These are phyloP conservation scores for Tetragonula clypearis DNA, from an alignment of 1,140 invertebrate species.

Conservation along the genomic window DNA sequence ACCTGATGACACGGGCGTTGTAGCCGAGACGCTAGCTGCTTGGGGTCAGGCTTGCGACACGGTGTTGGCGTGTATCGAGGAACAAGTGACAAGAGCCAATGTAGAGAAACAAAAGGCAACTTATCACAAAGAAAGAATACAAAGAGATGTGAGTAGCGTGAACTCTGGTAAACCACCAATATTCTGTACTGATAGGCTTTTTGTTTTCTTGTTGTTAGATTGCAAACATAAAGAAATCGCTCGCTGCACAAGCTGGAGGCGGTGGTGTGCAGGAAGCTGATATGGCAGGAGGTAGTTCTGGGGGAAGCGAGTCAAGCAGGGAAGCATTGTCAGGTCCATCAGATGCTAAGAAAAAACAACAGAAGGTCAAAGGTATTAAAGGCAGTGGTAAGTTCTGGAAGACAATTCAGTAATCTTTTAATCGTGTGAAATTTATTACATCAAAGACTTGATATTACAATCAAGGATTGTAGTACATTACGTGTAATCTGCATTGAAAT, in stretches of 20 bases:
- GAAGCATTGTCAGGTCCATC: conserved; percentile 75
- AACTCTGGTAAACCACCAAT: background rate
- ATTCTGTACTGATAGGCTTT: background rate
- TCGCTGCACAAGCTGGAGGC: conserved; percentile 73
- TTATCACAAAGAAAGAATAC: conserved; percentile 91
- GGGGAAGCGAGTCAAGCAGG: conserved; percentile 75
- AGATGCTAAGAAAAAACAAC: conserved; percentile 78
- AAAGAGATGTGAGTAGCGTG: conserved; percentile 88
- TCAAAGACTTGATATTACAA: background rate
- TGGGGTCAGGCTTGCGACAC: conserved; percentile 96
- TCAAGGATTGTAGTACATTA: conserved; percentile 17
- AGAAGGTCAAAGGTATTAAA: conserved; percentile 79
- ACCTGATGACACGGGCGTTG: conserved; percentile 88
- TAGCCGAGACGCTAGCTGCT: conserved; percentile 90
- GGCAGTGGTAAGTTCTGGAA: conserved; percentile 80
- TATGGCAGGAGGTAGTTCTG: conserved; percentile 76
- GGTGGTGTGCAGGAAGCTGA: conserved; percentile 78
- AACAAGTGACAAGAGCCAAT: conserved; percentile 94
- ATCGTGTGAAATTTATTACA: conserved; percentile 24
- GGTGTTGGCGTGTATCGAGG: conserved; percentile 93
- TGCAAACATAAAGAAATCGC: conserved; percentile 74
- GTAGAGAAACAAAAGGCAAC: conserved; percentile 90
- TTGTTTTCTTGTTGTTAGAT: conserved; percentile 64
- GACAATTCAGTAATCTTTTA: conserved; percentile 61
- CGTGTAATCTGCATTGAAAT: conserved; percentile 16